Conservation (phyloP, 2,113 vertebrate genomes). For the Pristiophorus japonicus region DNA sequence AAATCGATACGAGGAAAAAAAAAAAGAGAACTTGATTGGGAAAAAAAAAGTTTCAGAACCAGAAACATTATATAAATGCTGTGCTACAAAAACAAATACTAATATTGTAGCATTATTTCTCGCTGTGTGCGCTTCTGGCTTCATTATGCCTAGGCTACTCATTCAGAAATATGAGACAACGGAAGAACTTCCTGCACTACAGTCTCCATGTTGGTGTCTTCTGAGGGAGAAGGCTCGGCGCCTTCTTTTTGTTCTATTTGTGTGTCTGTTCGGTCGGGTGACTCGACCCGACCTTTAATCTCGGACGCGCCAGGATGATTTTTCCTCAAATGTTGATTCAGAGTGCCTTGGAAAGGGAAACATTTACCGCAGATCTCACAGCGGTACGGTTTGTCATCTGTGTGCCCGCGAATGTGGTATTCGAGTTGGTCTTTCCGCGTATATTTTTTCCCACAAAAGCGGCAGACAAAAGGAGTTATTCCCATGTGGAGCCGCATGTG, state of each 20-base stretch:
- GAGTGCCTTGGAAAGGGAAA: constrained; percentile 97
- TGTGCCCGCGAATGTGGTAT: constrained; percentile 97
- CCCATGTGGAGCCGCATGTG: constrained; percentile 99
- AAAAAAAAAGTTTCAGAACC: constrained; percentile 8
- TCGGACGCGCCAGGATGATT: constrained; percentile 81
- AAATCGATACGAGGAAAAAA: constrained; percentile 19
- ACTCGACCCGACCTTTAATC: constrained; percentile 72
- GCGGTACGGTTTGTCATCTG: constrained; percentile 96
- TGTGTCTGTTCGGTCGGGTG: constrained; percentile 76
- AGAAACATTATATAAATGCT: constrained; percentile 27
- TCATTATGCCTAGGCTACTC: constrained; percentile 15
- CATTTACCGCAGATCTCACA: constrained; percentile 98
- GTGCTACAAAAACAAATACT: constrained; percentile 24
- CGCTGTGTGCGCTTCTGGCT: neutral
- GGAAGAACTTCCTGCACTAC: constrained; percentile 39
- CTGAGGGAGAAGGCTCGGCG: constrained; percentile 66
- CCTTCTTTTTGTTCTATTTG: constrained; percentile 72
- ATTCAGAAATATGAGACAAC: constrained; percentile 15
- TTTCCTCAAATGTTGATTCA: constrained; percentile 97
- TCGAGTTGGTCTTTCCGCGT: constrained; percentile 97
- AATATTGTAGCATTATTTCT: constrained; percentile 31
- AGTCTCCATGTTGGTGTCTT: constrained; percentile 75
- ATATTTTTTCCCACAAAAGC: constrained; percentile 97
- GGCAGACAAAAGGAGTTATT: constrained; percentile 97
- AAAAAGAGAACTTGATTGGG: constrained; percentile 28